These are phyloP conservation scores for Orchesellides sinensis DNA, from an alignment of 2,888 invertebrate genomes.

Conservation along the genomic window DNA sequence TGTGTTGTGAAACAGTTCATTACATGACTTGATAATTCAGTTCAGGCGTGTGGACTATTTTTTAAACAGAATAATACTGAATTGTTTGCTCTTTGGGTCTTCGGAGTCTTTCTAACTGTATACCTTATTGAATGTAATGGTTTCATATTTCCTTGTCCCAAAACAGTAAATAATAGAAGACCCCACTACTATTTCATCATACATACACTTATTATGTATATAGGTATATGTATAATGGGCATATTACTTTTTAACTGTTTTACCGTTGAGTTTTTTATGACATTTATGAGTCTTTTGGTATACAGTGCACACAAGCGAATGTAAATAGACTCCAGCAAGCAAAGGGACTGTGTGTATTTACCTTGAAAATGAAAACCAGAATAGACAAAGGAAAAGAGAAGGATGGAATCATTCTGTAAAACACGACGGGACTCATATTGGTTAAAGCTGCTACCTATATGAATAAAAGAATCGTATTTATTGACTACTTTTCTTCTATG, in stretches of 20 bases:
- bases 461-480: neutral
- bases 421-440: neutral
- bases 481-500: too few species aligned
- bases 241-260: neutral
- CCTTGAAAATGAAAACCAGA: slow-evolving; percentile 41
- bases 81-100: slow-evolving; percentile 12
- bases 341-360: slow-evolving; percentile 32
- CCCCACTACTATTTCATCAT: slow-evolving; percentile 14
- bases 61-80: slow-evolving; percentile 9
- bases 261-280: slow-evolving; percentile 7
- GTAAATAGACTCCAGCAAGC: neutral
- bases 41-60: slow-evolving; percentile 4
- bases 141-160: slow-evolving; percentile 41
- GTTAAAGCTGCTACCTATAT: neutral
- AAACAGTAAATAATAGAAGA: slow-evolving; percentile 31
- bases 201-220: neutral
- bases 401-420: neutral
- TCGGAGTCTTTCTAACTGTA: neutral
- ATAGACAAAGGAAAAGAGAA: neutral
- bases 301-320: neutral
- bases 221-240: neutral
- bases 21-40: neutral
- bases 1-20: neutral
- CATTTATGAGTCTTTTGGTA: neutral
- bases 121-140: slow-evolving; percentile 1